Evolutionary conservation across 2,113 vertebrate genomes (phyloP), one percentile per base, ranked within the genome.

Genomic region (Trogon melanurus): DNA sequence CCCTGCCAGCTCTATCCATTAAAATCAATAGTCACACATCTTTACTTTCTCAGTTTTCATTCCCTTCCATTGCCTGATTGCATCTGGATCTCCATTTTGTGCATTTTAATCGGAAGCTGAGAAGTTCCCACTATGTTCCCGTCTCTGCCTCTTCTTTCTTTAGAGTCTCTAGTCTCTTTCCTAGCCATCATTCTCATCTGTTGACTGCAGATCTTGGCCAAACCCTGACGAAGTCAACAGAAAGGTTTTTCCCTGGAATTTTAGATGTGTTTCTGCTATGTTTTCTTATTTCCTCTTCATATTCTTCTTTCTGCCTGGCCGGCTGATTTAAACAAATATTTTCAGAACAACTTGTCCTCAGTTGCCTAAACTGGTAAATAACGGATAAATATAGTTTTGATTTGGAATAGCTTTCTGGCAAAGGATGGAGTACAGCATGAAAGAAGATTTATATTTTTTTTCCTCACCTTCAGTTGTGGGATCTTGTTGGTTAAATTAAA

Each of bases 301-400:
- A 57, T 64, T 79, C 30, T 82, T 95, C 50, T 54, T 58, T 47
- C 47, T 87, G 71, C 76, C 86, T 94, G 74, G 41, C 80, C 91
- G 85, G 48, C 67, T 9, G 62, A 86, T 90, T 94, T 95, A 92
- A 91, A 75, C 81, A 96, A 92, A 84, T 93, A 92, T 93, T 94
- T 95, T 92, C 79, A 69, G 87, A 93, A 91, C 91, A 92, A 86
- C 44, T 86, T 95, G 95, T 95, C 73, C 87, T 84, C 80, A 29
- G 70, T 88, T 93, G 56, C 83, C 92, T 91, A 92, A 96, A 91
- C 66, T 86, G 91, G 91, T 94, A 97, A 95, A 96, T 96, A 96
- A 74, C 26, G 38, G 89, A 95, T 83, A 97, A 96, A 92, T 96
- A 85, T 89, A 92, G 89, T 83, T 96, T 84, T 72, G 69, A 83